Base-by-base conservation (phyloP, 2,797 vertebrate genomes). In the Vireo griseus region DNA sequence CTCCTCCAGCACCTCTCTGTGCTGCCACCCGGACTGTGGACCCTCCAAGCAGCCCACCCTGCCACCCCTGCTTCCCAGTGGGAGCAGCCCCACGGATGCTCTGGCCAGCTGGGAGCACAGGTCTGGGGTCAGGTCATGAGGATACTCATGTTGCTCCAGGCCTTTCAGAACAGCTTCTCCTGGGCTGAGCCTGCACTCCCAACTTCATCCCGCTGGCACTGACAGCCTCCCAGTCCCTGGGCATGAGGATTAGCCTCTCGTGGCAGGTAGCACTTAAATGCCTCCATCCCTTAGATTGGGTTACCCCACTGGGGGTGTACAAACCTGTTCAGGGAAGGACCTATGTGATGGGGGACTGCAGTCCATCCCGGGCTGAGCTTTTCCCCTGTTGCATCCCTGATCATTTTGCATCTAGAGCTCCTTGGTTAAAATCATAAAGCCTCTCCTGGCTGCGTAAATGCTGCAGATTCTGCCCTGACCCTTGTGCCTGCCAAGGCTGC, bases 121-220 rank as follows among this genome's bases (percentile, higher is more conserved):
- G 52, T 57, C 88, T 79, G 90, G 85, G 58, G 6, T 68, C 61
- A 74, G 68, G 48, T 83, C 69, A 18, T 66, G 54, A 68, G 54
- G 72, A 48, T 78, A 75, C 47, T 90, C 61, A 3, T 3, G 2
- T 78, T 57, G 72, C 62, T 92, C 61, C 75, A 45, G 86, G 87
- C 91, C 88, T 95, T 96, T 92, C 87, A 91, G 94, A 96, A 94
- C 81, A 96, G 91, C 89, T 92, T 77, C 40, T 95, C 66, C n/a
- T 1, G 2, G 50, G 24, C 69, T 87, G 52, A 88, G 67, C 74
- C 54, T 8, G 5, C 0, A 4, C 28, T 88, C 13, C 61, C 16
- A 3, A 37, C 48, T 78, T 82, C 71, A 69, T 90, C 47, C 55
- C 7, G 0, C 54, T 68, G 91, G 50, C 68, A 57, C 9, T 3